phyloP scores from a whole-genome alignment of 2,888 invertebrate species.

The Caradrina clavipalpis region DNA sequence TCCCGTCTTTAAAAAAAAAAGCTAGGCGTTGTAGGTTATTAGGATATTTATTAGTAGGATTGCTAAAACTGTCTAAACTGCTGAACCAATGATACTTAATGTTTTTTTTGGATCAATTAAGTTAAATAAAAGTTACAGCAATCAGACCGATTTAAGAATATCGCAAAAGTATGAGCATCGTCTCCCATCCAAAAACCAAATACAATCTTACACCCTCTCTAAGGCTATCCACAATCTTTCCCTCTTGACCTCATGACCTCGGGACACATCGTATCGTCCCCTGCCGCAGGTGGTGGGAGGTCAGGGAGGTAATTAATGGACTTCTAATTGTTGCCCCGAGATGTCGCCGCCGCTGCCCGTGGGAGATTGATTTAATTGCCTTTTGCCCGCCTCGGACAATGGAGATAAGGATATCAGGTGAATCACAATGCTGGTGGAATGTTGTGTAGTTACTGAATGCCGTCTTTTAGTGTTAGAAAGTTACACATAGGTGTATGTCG shows the following conservation, averaged over 20 bases:
- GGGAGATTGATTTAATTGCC: constrained; percentile 46
- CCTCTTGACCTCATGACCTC: constrained; percentile 67
- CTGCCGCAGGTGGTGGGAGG: constrained; percentile 43
- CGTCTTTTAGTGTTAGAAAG: not conserved
- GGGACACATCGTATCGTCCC: constrained; percentile 52
- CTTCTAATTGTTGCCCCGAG: constrained; percentile 70
- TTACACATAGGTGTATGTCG: too few relatives aligned
- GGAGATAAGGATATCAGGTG: not conserved
- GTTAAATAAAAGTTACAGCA: too few relatives aligned
- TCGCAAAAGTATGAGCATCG: too few relatives aligned
- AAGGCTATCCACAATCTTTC: constrained; percentile 38
- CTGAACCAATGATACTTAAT: too few relatives aligned
- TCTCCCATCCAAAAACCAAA: too few relatives aligned
- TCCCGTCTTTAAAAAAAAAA: too few relatives aligned
- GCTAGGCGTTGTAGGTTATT: too few relatives aligned
- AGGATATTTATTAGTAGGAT: too few relatives aligned
- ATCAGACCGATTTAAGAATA: too few relatives aligned
- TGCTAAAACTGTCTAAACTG: too few relatives aligned
- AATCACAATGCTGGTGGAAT: not conserved
- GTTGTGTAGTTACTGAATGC: not conserved
- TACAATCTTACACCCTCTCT: not conserved
- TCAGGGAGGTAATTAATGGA: constrained; percentile 67
- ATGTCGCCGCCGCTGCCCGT: constrained; percentile 43
- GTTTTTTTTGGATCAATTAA: too few relatives aligned
- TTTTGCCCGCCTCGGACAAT: constrained; percentile 10